phyloP scores from a whole-genome alignment of 2,113 vertebrate species.

The Tauraco erythrolophus region DNA sequence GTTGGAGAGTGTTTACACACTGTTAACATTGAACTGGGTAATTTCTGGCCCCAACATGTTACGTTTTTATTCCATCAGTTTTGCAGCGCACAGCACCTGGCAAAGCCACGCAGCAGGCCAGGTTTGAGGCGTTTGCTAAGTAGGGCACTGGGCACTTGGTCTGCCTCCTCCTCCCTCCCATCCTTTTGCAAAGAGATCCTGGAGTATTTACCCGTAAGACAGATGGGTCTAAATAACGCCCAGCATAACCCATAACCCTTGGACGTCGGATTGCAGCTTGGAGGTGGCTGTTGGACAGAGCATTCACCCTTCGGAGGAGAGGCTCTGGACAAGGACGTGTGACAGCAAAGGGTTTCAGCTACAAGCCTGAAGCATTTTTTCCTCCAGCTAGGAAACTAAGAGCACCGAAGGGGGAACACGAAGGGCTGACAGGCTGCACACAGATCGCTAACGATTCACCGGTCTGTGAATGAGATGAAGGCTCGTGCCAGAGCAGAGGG shows the following conservation, averaged over 20 bases:
- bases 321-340: background rate
- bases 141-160: background rate
- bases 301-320: rapidly evolving
- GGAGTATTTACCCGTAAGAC: background rate
- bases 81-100: background rate
- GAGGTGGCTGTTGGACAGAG: background rate
- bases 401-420: background rate
- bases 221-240: background rate
- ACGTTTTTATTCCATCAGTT: background rate
- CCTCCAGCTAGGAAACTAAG: background rate
- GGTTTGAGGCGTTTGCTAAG: background rate
- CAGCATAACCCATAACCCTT: background rate
- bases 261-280: background rate
- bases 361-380: background rate
- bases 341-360: background rate
- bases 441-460: background rate
- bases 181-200: background rate
- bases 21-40: background rate
- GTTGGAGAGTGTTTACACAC: conserved; percentile 27
- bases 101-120: rapidly evolving
- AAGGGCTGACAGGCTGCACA: background rate
- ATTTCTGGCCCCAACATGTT: background rate
- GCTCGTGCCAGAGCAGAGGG: background rate
- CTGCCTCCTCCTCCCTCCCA: background rate
- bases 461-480: background rate